A percentile compares a stretch with the other conserved stretches of the same genome.
Conservation (phyloP, 2,797 vertebrate species). For the Helostoma temminkii region DNA sequence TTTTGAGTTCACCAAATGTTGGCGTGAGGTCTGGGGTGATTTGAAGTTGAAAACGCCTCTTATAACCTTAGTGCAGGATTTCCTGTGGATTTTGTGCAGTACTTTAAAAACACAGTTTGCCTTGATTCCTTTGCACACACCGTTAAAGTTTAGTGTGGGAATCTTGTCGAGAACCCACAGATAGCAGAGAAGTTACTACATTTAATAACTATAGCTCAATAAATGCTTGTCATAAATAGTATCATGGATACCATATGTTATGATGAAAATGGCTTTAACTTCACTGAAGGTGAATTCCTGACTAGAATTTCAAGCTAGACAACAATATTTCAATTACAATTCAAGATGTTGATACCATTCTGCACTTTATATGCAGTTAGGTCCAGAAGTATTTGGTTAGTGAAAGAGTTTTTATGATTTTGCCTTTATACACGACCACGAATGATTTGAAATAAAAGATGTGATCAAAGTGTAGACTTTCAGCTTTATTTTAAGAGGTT, state of each 20-base stretch:
- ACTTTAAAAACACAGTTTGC: neutral
- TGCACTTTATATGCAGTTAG: too few relatives aligned
- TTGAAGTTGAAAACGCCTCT: neutral
- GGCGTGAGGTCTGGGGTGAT: neutral
- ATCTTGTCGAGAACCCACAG: neutral
- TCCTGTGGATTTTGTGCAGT: neutral
- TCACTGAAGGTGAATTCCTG: neutral
- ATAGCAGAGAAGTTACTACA: neutral
- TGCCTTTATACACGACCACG: too few relatives aligned
- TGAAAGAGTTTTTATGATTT: too few relatives aligned
- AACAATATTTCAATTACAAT: too few relatives aligned
- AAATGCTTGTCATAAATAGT: neutral
- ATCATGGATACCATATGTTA: neutral
- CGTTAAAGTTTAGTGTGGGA: neutral
- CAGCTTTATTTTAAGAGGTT: too few relatives aligned
- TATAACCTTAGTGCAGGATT: too few relatives aligned
- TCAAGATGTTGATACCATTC: too few relatives aligned
- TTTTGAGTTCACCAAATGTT: constrained; percentile 6
- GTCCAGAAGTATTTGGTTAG: too few relatives aligned
- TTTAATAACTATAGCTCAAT: too few relatives aligned
- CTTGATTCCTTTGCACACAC: neutral
- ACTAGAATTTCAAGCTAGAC: neutral
- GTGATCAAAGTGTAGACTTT: too few relatives aligned
- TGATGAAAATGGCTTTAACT: neutral
- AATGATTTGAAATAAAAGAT: too few relatives aligned